Conservation (phyloP, 2,797 vertebrate species). For the Graptemys geographica region DNA sequence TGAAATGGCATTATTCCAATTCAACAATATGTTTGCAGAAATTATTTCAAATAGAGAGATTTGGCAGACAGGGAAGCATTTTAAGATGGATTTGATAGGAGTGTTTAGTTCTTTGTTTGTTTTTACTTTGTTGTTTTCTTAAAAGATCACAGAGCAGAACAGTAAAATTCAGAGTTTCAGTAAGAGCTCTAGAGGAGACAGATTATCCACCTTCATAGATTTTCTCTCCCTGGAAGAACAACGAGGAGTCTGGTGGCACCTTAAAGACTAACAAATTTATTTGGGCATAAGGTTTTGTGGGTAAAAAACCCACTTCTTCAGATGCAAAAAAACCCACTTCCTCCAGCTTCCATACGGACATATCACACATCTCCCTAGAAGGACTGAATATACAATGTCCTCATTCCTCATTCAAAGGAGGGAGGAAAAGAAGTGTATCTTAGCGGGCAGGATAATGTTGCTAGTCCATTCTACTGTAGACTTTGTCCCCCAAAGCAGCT, state of each 20-base stretch:
- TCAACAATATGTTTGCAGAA: not conserved
- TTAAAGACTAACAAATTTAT: too few species aligned
- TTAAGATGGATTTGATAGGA: not conserved
- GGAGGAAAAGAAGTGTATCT: not conserved
- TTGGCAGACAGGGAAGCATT: not conserved
- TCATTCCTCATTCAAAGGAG: not conserved
- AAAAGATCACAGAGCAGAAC: not conserved
- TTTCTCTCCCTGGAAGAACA: not conserved
- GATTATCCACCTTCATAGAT: not conserved
- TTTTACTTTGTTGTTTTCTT: not conserved
- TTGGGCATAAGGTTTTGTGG: too few species aligned
- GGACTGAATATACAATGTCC: not conserved
- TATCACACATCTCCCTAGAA: not conserved
- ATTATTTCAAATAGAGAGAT: not conserved
- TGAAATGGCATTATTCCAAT: not conserved
- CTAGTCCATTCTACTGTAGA: not conserved
- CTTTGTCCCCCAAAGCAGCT: not conserved
- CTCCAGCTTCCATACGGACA: too few species aligned
- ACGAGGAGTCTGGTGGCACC: too few species aligned
- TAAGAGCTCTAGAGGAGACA: not conserved
- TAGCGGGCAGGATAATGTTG: not conserved
- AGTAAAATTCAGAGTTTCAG: not conserved
- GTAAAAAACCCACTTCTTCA: too few species aligned
- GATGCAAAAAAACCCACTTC: too few species aligned
- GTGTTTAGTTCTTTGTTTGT: not conserved